Evolutionary conservation across 2,888 invertebrate genomes (phyloP), one percentile per base, ranked within the genome.

Genomic region (Anthophora plumipes): DNA sequence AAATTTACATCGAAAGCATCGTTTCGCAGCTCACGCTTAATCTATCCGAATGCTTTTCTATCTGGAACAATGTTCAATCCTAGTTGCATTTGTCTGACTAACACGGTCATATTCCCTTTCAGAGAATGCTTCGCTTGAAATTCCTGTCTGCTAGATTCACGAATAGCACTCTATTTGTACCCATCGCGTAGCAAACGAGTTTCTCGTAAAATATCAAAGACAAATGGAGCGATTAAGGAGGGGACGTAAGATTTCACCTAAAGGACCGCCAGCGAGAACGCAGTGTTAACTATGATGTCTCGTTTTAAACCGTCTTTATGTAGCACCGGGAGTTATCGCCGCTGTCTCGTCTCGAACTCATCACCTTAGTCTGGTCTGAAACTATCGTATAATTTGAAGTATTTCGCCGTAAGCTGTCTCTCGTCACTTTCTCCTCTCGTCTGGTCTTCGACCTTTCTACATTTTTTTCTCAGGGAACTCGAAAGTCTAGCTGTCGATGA

Each of bases 361-460:
- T 76, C 71, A 60, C 52, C 43, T 20, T 48, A 43, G 48, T 52
- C 73, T 68, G 41, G 22, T 9, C 43, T 48, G 61, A 71, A 64
- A 72, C 76, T 76, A 54, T 69, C 61, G 69, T 41, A 71, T 71
- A 76, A 64, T 76, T 71, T 43, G 12, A 37, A 25, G 31, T 50
- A 48, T 71, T 57, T 37, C 76, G 20, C 41, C 41, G 46, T 71
- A 70, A 71, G 50, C 50, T 31, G 60, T 69, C 70, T 69, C 70
- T 70, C 60, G 69, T 69, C 74, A 46, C 37, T 59, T 17, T 50
- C 39, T 37, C 52, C 43, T 25, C 54, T 70, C 61, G 76, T 50
- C 71, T 50, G 57, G 31, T 64, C 48, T 76, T 71, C 63, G 55
- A 57, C 63, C 63, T 64, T 39, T 55, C 20, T 61, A 46, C 41